phyloP scores from a whole-genome alignment of 2,113 vertebrate genomes.

The Symphodus melops region DNA sequence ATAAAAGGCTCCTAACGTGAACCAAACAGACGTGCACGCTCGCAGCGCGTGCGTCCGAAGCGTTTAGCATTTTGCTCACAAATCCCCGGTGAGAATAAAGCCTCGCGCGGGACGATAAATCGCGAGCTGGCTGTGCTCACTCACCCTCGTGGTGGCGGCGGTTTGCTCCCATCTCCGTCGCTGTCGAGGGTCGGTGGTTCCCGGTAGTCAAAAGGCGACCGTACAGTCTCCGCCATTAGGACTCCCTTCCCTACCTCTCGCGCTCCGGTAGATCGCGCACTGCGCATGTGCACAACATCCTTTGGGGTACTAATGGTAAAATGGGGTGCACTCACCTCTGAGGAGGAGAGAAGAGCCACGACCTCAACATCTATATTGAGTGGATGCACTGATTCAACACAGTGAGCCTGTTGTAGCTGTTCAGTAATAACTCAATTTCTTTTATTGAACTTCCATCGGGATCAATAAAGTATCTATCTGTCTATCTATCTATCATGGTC shows the following conservation, averaged over 20 bases:
- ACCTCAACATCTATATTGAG: neutral
- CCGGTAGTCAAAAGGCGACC: slow-evolving; percentile 87
- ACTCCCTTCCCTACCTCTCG: slow-evolving; percentile 77
- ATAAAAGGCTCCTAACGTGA: slow-evolving; percentile 46
- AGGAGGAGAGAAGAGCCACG: neutral
- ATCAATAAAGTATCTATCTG: too few species aligned
- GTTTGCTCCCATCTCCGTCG: slow-evolving; percentile 85
- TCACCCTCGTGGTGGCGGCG: slow-evolving; percentile 81
- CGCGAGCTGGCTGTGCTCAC: slow-evolving; percentile 17
- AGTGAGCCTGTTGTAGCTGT: neutral
- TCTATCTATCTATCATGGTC: too few species aligned
- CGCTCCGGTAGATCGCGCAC: slow-evolving; percentile 68
- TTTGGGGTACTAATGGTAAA: slow-evolving; percentile 66
- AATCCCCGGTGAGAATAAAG: slow-evolving; percentile 22
- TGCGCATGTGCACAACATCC: slow-evolving; percentile 80
- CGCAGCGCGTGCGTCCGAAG: slow-evolving; percentile 50
- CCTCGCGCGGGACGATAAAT: neutral
- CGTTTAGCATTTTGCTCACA: slow-evolving; percentile 9
- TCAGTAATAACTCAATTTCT: too few species aligned
- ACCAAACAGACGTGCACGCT: slow-evolving; percentile 65
- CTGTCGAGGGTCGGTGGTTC: slow-evolving; percentile 87
- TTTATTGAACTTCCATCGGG: too few species aligned
- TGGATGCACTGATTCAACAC: neutral
- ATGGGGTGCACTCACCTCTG: slow-evolving; percentile 65
- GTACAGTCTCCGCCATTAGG: slow-evolving; percentile 87